These are phyloP conservation scores for Neuroscelio doddi DNA, from an alignment of 2,888 invertebrate species.

Conservation along the genomic window DNA sequence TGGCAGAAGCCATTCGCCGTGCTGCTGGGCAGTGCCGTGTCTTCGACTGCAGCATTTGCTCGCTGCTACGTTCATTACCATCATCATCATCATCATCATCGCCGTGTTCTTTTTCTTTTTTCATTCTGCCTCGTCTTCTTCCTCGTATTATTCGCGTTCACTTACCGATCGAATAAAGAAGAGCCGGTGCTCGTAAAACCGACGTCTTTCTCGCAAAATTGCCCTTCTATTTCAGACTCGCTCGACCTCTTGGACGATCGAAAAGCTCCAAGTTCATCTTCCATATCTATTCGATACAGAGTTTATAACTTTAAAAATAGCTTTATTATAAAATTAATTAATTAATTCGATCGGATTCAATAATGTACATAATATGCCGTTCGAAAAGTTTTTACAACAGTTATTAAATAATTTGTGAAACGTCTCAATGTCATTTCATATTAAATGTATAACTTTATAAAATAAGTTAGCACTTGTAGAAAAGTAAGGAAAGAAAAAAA, in stretches of 20 bases:
- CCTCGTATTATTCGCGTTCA: constrained; percentile 34
- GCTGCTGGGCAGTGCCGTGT: constrained; percentile 52
- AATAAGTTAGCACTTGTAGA: no score
- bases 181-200: constrained; percentile 50
- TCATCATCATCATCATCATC: constrained; percentile 32
- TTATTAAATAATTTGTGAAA: no score
- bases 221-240: constrained; percentile 37
- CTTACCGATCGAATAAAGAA: constrained; percentile 41
- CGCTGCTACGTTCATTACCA: constrained; percentile 19
- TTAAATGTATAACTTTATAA: no score
- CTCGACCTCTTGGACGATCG: constrained; percentile 32
- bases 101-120: constrained; percentile 17
- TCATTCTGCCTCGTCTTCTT: constrained; percentile 23
- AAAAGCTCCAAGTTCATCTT: constrained; percentile 14
- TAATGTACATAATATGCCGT: not conserved
- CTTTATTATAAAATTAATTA: no score
- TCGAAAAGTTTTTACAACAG: not conserved
- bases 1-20: constrained; percentile 63
- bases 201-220: constrained; percentile 33
- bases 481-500: no score
- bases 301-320: no score
- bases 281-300: no score
- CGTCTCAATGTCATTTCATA: no score
- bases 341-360: no score
- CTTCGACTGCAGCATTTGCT: constrained; percentile 22